These are phyloP conservation scores for Chiroxiphia lanceolata DNA, from an alignment of 2,797 vertebrate species.

Conservation along the genomic window DNA sequence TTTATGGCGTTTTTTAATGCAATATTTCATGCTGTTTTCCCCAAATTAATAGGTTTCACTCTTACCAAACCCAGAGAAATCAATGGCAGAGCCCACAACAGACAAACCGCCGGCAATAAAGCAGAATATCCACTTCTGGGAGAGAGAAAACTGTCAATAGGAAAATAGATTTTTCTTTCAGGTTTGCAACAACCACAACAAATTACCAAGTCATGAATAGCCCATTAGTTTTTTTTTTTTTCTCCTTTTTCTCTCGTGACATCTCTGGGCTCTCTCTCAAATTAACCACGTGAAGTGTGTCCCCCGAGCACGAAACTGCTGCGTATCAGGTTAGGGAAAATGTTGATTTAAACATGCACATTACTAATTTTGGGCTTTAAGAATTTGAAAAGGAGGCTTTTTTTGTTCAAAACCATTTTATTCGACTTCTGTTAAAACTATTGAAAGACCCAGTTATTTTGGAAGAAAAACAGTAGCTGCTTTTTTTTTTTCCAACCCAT, in stretches of 20 bases:
- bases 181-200: background rate
- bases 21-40: background rate
- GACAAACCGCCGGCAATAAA: background rate
- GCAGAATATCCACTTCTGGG: background rate
- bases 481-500: background rate
- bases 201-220: background rate
- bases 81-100: background rate
- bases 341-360: accelerated
- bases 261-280: background rate
- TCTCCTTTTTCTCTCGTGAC: background rate
- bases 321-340: background rate
- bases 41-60: background rate
- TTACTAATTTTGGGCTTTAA: background rate
- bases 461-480: background rate
- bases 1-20: background rate
- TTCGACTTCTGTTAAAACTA: background rate
- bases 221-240: background rate
- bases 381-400: accelerated
- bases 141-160: background rate
- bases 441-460: background rate
- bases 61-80: background rate
- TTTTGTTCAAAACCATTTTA: background rate
- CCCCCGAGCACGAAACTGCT: background rate
- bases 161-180: constrained; percentile 31
- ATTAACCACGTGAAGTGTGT: background rate